Evolutionary conservation across 2,888 invertebrate genomes (phyloP).

Genomic region (Leptogaster cylindrica): DNA sequence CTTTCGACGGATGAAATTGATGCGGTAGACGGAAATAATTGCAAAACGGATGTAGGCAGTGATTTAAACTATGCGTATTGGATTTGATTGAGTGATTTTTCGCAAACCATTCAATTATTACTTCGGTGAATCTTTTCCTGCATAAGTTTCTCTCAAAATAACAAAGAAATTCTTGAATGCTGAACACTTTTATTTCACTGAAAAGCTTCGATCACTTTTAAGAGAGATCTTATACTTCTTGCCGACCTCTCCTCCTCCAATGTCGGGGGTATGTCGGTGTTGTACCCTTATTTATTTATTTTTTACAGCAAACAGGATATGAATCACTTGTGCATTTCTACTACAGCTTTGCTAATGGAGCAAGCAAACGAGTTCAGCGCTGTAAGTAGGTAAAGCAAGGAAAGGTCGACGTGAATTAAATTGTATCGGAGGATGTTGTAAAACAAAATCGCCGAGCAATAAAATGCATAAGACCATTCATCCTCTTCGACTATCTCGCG

Average conservation of each 20-base stretch:
- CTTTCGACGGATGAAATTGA: conserved; percentile 4
- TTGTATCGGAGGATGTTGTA: conserved; percentile 35
- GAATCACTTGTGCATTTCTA: conserved; percentile 26
- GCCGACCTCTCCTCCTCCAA: too few species aligned
- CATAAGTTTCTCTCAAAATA: too few species aligned
- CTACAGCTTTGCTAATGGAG: conserved; percentile 1
- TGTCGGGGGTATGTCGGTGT: too few species aligned
- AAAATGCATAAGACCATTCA: conserved; percentile 27
- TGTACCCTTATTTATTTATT: too few species aligned
- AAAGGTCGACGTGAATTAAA: conserved; percentile 28
- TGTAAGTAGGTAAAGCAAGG: conserved; percentile 37
- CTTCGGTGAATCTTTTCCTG: too few species aligned
- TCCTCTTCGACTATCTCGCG: conserved; percentile 37
- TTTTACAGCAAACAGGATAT: conserved; percentile 39
- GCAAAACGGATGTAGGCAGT: conserved; percentile 28
- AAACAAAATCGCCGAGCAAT: conserved; percentile 31
- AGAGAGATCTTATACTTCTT: too few species aligned
- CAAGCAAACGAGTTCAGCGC: conserved; percentile 10
- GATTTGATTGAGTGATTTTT: conserved; percentile 2
- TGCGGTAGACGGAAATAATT: conserved; percentile 19
- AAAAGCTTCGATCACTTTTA: too few species aligned
- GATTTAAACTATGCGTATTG: conserved; percentile 14
- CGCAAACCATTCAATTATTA: too few species aligned
- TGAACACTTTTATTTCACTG: too few species aligned
- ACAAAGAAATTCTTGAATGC: too few species aligned